Evolutionary conservation across 2,888 invertebrate genomes (phyloP), one percentile per base, ranked within the genome.

Genomic region (Acronicta leporina): DNA sequence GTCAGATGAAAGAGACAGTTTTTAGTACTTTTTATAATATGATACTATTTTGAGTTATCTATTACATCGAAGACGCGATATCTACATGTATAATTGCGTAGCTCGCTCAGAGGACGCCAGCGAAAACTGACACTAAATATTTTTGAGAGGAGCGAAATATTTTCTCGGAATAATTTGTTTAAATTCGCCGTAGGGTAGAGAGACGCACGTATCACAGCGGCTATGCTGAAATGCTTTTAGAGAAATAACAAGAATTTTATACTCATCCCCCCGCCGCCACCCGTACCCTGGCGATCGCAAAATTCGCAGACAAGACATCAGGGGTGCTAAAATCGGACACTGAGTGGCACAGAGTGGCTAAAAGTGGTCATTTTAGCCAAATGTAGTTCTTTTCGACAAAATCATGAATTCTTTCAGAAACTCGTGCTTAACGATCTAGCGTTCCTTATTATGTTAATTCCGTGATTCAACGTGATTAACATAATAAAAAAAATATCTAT

Each of bases 241-340:
- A 74, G 75, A 83, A 86, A 86, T 87, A 83, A 82, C 82, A 81
- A 77, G 79, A 82, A 84, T 83, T 81, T 82, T 71, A 71, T 77
- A 57, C 70, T 47, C 54, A 51, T 59, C 45, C 65, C 59, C 40
- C 51, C 56, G 27, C 48, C 43, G 62, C 25, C 54, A 54, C 51
- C 52, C 53, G 30, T 41, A 45, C 55, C 55, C 49, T 27, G 55
- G 57, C 56, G 35, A 13, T n/a, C 45, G 27, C 20, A 20, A 20
- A 20, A 20, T 20, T 20, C 4, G 20, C 58, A 65, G 63, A 40
- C 61, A 49, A 68, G 50, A 69, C 66, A 57, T 30, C 48, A 49
- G 58, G 63, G 50, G 49, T 61, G 51, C n/a, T n/a, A n/a, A n/a
- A n/a, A n/a, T n/a, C n/a, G n/a, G n/a, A n/a, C n/a, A n/a, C n/a